phyloP scores from a whole-genome alignment of 2,797 vertebrate species.

The Apodemus agrarius region DNA sequence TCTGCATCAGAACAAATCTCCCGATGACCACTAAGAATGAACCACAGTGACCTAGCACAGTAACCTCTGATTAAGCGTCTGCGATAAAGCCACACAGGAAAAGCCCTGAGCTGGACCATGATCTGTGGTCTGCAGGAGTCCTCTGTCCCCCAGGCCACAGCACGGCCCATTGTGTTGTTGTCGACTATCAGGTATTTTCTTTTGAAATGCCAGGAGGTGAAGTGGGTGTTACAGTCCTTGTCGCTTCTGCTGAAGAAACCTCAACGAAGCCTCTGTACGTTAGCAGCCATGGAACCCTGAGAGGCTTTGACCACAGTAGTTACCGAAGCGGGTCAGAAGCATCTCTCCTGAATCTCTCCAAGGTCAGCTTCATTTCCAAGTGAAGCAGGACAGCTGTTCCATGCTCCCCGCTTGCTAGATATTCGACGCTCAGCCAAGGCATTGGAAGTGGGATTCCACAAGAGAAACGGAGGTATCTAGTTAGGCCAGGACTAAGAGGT shows the following conservation, averaged over 20 bases:
- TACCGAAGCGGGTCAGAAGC: not conserved
- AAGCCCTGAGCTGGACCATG: not conserved
- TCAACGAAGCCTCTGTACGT: not conserved
- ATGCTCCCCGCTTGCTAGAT: not conserved
- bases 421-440: not conserved
- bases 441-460: not conserved
- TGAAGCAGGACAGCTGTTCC: not conserved
- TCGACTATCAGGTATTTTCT: not conserved
- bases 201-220: not conserved
- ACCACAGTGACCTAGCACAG: not conserved
- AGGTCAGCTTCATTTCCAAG: constrained; percentile 3
- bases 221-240: not conserved
- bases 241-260: not conserved
- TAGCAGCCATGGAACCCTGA: not conserved
- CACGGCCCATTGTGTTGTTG: not conserved
- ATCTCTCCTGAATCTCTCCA: not conserved
- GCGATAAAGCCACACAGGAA: constrained; percentile 44
- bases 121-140: not conserved
- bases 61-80: constrained; percentile 13
- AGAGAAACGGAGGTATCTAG: not conserved
- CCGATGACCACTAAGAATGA: constrained; percentile 12
- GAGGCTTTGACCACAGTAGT: not conserved
- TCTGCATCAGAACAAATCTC: not conserved
- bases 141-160: not conserved
- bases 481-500: not conserved